phyloP scores from a whole-genome alignment of 2,113 vertebrate species.

The Elephas maximus region DNA sequence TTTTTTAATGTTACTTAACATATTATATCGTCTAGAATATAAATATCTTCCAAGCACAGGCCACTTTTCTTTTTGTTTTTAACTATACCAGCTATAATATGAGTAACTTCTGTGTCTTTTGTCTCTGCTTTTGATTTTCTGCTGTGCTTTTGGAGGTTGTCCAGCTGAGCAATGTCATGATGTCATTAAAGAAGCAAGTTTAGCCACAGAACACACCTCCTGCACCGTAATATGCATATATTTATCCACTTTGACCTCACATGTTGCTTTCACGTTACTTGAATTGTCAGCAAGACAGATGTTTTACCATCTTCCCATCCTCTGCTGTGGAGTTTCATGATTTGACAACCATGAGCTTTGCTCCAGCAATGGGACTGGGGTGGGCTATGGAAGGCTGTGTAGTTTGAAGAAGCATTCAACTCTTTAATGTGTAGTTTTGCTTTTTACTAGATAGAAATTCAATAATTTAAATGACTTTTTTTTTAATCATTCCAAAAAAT shows the following conservation, averaged over 20 bases:
- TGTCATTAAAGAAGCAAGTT: conserved; percentile 53
- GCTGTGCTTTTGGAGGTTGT: conserved; percentile 52
- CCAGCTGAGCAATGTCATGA: neutral
- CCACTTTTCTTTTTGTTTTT: conserved; percentile 62
- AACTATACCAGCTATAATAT: conserved; percentile 48
- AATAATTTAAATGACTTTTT: conserved; percentile 9
- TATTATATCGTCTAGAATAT: conserved; percentile 20
- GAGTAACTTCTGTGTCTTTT: conserved; percentile 49
- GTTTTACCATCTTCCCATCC: conserved; percentile 28
- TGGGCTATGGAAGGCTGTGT: neutral
- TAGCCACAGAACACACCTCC: neutral
- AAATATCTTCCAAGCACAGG: conserved; percentile 50
- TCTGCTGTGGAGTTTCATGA: conserved; percentile 43
- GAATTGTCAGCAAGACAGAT: conserved; percentile 39
- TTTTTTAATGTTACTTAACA: conserved; percentile 44
- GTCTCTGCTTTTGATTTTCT: conserved; percentile 69
- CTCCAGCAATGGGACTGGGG: neutral
- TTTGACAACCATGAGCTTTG: neutral
- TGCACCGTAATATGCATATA: neutral
- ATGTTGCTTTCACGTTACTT: conserved; percentile 53
- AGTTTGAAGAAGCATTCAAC: conserved; percentile 13
- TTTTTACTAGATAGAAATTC: neutral
- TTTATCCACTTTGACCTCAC: conserved; percentile 30
- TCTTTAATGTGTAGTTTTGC: neutral
- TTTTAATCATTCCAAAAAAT: conserved; percentile 47